Conservation (phyloP, 1,140 invertebrate genomes). For the Cheumatopsyche charites region DNA sequence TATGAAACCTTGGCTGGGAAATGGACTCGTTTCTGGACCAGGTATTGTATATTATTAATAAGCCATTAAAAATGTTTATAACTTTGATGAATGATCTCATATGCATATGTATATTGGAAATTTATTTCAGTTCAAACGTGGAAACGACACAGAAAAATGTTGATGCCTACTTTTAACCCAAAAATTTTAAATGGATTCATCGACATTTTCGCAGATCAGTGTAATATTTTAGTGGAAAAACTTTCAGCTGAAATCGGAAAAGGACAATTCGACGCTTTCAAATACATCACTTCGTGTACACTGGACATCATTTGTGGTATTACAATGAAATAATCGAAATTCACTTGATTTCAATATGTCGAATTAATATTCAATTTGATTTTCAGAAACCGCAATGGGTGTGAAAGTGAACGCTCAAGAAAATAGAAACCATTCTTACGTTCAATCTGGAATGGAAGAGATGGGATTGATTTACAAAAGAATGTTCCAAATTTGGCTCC, state of each 20-base stretch:
- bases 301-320: conserved; percentile 84
- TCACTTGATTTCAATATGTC: not conserved
- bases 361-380: not conserved
- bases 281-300: conserved; percentile 74
- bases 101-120: no score
- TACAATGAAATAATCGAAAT: no score
- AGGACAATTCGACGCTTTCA: conserved; percentile 71
- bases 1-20: conserved; percentile 78
- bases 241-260: conserved; percentile 63
- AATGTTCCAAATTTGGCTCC: conserved; percentile 58
- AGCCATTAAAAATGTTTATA: no score
- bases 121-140: conserved; percentile 47
- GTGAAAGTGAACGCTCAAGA: conserved; percentile 55
- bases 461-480: conserved; percentile 53
- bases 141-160: conserved; percentile 61
- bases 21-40: conserved; percentile 72
- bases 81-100: no score
- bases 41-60: conserved; percentile 52
- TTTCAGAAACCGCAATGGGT: conserved; percentile 56
- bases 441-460: conserved; percentile 50
- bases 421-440: conserved; percentile 51
- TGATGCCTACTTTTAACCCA: conserved; percentile 91
- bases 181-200: conserved; percentile 84
- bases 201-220: conserved; percentile 78
- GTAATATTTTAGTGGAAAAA: conserved; percentile 66